Conservation (phyloP, 2,797 vertebrate genomes). For the Scyliorhinus canicula region DNA sequence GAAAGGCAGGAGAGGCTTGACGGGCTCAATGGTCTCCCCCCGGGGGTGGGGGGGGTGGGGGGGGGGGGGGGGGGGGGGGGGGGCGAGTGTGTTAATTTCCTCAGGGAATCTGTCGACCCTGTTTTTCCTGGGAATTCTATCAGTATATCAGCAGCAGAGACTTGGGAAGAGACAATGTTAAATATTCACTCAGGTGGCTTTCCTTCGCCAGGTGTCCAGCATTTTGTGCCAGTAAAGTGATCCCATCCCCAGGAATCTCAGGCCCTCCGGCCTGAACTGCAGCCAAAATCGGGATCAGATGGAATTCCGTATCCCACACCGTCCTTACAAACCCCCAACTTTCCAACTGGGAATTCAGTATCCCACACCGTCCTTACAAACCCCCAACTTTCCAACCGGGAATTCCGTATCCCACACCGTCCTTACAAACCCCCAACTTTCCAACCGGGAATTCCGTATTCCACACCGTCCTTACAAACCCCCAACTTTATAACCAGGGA, state of each 20-base stretch:
- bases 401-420: too few relatives aligned
- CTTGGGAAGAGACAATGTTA: background rate
- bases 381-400: background rate
- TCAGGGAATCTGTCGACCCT: background rate
- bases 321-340: background rate
- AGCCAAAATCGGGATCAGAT: background rate
- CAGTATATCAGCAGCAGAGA: background rate
- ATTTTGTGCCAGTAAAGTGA: background rate
- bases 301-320: background rate
- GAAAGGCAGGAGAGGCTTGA: background rate
- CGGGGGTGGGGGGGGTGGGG: too few relatives aligned
- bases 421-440: background rate
- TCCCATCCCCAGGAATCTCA: background rate
- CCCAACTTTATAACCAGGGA: background rate
- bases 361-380: background rate
- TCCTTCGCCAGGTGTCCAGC: background rate
- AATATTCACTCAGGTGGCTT: accelerated
- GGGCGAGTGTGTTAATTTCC: too few relatives aligned
- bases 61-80: too few relatives aligned
- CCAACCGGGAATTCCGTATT: too few relatives aligned
- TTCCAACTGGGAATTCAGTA: background rate
- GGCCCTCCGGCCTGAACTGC: background rate
- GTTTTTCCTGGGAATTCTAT: background rate
- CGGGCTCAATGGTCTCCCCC: background rate
- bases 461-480: background rate